phyloP scores from a whole-genome alignment of 2,113 vertebrate genomes.

The Bombycilla garrulus region DNA sequence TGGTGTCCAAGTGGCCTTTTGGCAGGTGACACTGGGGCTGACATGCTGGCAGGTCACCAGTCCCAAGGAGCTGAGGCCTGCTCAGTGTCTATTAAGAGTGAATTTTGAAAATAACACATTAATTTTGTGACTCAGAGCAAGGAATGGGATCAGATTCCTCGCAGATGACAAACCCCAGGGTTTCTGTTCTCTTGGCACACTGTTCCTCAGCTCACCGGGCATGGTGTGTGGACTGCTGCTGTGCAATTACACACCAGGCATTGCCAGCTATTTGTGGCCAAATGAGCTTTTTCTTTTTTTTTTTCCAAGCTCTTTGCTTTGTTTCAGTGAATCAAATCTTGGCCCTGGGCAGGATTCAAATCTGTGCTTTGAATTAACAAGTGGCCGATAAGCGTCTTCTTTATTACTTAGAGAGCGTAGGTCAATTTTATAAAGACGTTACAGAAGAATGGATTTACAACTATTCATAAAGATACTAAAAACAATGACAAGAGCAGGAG shows the following conservation, averaged over 20 bases:
- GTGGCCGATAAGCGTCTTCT: neutral
- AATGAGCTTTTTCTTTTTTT: neutral
- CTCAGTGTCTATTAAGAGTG: neutral
- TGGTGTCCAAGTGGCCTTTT: neutral
- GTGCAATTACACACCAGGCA: neutral
- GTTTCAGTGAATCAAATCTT: neutral
- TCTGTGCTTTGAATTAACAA: neutral
- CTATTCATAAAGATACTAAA: neutral
- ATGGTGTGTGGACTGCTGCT: neutral
- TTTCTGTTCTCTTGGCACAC: neutral
- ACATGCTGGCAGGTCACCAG: neutral
- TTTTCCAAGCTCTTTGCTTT: neutral
- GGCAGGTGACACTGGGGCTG: neutral
- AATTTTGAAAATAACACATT: neutral
- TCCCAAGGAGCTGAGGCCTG: fast-evolving
- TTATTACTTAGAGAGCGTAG: constrained; percentile 5
- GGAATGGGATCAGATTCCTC: neutral
- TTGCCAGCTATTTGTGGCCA: neutral
- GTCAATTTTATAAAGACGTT: constrained; percentile 23
- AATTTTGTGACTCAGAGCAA: neutral
- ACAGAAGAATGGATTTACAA: constrained; percentile 36
- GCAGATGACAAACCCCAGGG: neutral
- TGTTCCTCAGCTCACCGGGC: neutral
- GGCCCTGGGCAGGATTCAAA: neutral
- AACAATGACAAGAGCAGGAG: constrained; percentile 32